Conservation (phyloP, 2,888 invertebrate species). For the Dromius quadrimaculatus region DNA sequence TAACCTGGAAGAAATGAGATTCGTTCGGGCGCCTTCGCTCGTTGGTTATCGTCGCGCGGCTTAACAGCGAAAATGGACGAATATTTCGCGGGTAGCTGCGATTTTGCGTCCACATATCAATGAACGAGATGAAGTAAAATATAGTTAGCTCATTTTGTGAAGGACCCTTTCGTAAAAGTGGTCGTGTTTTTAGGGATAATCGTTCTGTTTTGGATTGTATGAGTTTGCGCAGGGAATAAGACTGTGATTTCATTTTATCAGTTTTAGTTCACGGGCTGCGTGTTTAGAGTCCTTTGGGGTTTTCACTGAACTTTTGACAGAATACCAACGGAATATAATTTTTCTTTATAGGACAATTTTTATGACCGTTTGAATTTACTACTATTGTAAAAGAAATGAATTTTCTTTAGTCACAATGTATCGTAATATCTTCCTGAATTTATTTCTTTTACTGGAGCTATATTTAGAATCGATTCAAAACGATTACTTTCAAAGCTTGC, state of each 20-base stretch:
- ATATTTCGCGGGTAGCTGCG: constrained; percentile 26
- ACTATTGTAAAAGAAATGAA: neutral
- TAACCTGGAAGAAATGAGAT: constrained; percentile 53
- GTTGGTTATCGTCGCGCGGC: neutral
- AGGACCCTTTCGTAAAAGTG: constrained; percentile 46
- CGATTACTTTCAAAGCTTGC: constrained; percentile 3
- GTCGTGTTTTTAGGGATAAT: constrained; percentile 51
- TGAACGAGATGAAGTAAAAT: constrained; percentile 49
- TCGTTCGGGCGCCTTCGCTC: constrained; percentile 47
- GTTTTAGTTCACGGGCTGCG: neutral
- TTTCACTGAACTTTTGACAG: constrained; percentile 9
- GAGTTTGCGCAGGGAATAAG: constrained; percentile 13
- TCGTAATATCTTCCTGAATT: constrained; percentile 29
- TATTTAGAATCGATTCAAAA: constrained; percentile 19
- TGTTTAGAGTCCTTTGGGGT: constrained; percentile 10
- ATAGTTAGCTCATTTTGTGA: constrained; percentile 50
- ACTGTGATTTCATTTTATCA: neutral
- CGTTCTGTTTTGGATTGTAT: constrained; percentile 52
- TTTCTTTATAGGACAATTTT: constrained; percentile 33
- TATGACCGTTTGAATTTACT: constrained; percentile 27
- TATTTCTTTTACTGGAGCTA: constrained; percentile 1
- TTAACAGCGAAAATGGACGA: constrained; percentile 45
- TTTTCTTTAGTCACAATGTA: constrained; percentile 9
- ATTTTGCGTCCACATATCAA: constrained; percentile 53
- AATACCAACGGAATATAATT: constrained; percentile 18